A percentile compares a stretch with the other conserved stretches of the same genome.
Evolutionary conservation across 2,797 vertebrate species (phyloP).

Genomic region (Varecia variegata): DNA sequence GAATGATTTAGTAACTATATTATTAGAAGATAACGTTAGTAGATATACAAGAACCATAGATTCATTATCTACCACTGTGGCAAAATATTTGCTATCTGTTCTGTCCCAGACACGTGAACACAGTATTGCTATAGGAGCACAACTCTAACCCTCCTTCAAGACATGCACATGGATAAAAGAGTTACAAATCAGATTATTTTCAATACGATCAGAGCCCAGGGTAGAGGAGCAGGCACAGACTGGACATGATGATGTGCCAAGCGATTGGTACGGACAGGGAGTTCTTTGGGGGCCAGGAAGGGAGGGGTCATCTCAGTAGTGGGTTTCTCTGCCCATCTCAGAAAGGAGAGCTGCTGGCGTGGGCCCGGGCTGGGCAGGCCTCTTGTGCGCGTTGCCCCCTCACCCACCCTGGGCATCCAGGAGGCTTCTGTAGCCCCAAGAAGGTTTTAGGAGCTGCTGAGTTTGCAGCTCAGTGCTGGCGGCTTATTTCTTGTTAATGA

Average conservation of each 20-base stretch:
- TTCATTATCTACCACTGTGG: background rate
- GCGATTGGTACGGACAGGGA: background rate
- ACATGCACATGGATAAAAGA: background rate
- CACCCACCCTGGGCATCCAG: background rate
- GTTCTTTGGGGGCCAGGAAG: background rate
- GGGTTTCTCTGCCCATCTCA: background rate
- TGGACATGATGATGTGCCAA: background rate
- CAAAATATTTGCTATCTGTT: background rate
- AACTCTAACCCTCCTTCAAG: background rate
- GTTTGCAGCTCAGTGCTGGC: background rate
- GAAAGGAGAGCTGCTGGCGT: background rate
- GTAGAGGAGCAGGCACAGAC: background rate
- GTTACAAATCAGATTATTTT: background rate
- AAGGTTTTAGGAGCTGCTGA: background rate
- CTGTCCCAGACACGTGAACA: background rate
- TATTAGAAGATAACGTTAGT: background rate
- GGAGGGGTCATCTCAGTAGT: background rate
- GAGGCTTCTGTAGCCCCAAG: background rate
- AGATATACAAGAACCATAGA: background rate
- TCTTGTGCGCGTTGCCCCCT: background rate
- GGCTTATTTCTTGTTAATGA: constrained; percentile 50
- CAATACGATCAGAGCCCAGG: background rate
- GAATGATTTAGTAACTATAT: background rate
- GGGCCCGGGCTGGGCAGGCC: background rate
- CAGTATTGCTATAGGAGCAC: background rate